Base-by-base conservation (phyloP, 92 coral and sea anemone species). In the Epizoanthus stellaris region DNA sequence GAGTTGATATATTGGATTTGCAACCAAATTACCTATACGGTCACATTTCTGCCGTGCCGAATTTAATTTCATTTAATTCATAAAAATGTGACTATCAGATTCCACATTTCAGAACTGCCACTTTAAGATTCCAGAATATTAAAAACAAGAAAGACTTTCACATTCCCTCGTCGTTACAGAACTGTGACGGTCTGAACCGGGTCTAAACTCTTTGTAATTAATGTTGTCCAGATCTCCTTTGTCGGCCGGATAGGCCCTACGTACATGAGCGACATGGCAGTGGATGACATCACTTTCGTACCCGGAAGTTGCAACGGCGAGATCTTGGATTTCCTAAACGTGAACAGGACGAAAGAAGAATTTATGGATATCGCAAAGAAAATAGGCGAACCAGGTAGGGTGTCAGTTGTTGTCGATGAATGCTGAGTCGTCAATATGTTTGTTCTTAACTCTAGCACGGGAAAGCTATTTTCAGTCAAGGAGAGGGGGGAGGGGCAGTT, bases 181-280 rank as follows among this genome's bases (percentile, higher is more conserved):
- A 62, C 5, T 62, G 67, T 19, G 23, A 19, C 10, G 9, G 25
- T 17, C 67, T 62, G 8, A 20, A 30, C 13, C 5, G 7, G 17
- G 72, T 25, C 39, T 67, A 5, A 34, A 67, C 72, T 34, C 42
- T 17, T 52, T 13, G 56, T 11, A 9, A 15, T 52, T 10, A 2
- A 52, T 52, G 0, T 52, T 52, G 0, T 43, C 12, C 76, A 95
- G 98, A 80, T 92, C 10, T 90, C 91, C 23, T 88, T 96, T 61
- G 85, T 87, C 10, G 95, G 91, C 3, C 86, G 95, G 1, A 85
- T 91, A 6, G 98, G 98, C 20, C 88, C 86, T 52, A 76, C 88
- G n/a, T 96, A 92, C 82, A 93, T 81, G 68, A 91, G 98, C 36
- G 98, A 95, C 81, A 92, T 95, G 82, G 98, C 98, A 0, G 21